These are phyloP conservation scores for Puffinus mauretanicus DNA, from an alignment of 2,113 vertebrate species.

Conservation along the genomic window DNA sequence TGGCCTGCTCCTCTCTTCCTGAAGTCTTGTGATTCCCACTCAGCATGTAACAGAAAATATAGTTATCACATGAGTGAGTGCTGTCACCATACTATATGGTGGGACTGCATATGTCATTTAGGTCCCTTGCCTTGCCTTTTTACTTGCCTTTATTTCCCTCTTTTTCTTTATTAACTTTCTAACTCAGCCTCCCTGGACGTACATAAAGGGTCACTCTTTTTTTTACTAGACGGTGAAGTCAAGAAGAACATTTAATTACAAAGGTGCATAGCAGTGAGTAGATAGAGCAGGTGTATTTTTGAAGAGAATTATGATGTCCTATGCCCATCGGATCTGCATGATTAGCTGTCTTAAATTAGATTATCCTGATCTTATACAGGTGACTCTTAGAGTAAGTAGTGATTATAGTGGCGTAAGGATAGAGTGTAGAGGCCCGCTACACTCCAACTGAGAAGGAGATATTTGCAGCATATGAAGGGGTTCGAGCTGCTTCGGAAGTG, in stretches of 20 bases:
- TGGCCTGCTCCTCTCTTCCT: neutral
- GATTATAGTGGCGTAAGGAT: neutral
- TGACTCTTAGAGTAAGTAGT: neutral
- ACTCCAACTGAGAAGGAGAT: too few relatives aligned
- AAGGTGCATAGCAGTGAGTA: neutral
- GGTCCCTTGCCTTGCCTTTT: too few relatives aligned
- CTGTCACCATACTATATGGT: neutral
- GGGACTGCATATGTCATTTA: too few relatives aligned
- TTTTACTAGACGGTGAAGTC: neutral
- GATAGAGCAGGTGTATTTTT: neutral
- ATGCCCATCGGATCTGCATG: too few relatives aligned
- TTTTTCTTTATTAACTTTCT: neutral
- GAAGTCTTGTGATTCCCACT: neutral
- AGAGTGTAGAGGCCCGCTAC: neutral
- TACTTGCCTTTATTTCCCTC: neutral
- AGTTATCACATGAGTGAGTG: neutral
- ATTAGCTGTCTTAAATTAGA: neutral
- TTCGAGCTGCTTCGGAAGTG: too few relatives aligned
- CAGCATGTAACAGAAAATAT: neutral
- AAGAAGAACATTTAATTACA: neutral
- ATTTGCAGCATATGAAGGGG: too few relatives aligned
- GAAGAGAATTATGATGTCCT: neutral
- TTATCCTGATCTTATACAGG: neutral
- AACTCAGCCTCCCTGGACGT: neutral
- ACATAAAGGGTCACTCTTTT: accelerated